Evolutionary conservation across 2,888 invertebrate genomes (phyloP), one percentile per base, ranked within the genome.

Genomic region (Napeogenes sylphis): DNA sequence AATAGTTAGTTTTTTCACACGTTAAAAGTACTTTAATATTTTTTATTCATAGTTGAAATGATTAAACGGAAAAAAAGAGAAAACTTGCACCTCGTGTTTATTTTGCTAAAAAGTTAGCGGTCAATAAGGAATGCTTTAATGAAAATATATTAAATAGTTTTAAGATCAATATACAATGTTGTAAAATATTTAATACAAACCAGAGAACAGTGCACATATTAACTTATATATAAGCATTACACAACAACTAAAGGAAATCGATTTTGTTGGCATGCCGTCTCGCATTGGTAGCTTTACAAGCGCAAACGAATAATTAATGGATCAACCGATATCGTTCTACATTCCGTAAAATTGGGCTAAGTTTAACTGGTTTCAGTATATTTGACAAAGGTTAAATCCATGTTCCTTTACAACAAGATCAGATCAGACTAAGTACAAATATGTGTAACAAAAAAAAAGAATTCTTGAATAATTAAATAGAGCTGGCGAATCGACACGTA

Each of bases 281-380:
- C 77, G 74, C 80, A 74, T 75, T 75, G 74, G 78, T 70, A 67
- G 71, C 72, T 77, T 75, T 73, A 75, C 76, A 74, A 74, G 75
- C 72, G 71, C 76, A 78, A 81, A 84, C 82, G 84, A 87, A 88
- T 89, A 87, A 89, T 90, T 89, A 87, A 89, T 85, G 84, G 85
- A 81, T 84, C 83, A 83, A 83, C 79, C 79, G 74, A 71, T 77
- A 73, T 74, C 75, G 83, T 67, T 75, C 87, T 66, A 82, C 77
- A 84, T 85, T 79, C 75, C 68, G 70, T 75, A 75, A 79, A 82
- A 83, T 80, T 77, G 73, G 72, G 69, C 69, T 71, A 69, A 68
- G 66, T 68, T 68, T 73, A 67, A 64, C 56, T 45, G 13, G n/a
- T 46, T 45, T 58, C 13, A 47, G 6, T 30, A 42, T 10, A 42